Evolutionary conservation across 2,888 invertebrate genomes (phyloP), one percentile per base, ranked within the genome.

Genomic region (Volucella inflata): DNA sequence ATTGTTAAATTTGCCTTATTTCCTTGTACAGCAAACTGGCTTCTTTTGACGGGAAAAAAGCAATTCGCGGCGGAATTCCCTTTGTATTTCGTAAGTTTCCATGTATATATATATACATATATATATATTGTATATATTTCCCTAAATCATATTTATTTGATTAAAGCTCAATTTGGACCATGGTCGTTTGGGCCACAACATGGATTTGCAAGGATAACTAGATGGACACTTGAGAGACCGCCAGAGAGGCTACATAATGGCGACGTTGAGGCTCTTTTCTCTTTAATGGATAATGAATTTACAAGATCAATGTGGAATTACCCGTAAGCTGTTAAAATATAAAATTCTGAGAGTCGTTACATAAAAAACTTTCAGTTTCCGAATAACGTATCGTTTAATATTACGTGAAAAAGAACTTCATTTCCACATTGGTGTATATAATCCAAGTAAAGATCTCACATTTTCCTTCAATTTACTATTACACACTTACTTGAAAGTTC

Each of bases 141-240:
- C 17, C 16, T 8, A 36, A 30, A 42, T 30, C 30, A 30, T 30
- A 30, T 30, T 62, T 55, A 48, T 17, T 48, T 51, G 70, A 10
- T 57, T 81, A 14, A 71, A 98, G 98, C 98, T 89, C 97, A 98
- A 94, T 98, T 98, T 93, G 98, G 98, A 75, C 95, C 97, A 88
- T 98, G 98, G 98, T 95, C 96, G 87, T 96, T 96, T 93, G 98
- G 98, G 6, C 98, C 98, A 4, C 98, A 98, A 90, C 98, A 98
- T 93, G 98, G 99, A 74, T 99, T 99, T 94, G 98, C 98, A 70
- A 94, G 98, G 90, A 96, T 98, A 90, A 95, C 96, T 79, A 95
- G 97, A 90, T 99, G 98, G 98, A 95, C 95, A 89, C 94, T 98
- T 88, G 97, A 97, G 93, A 96, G 97, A 91, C 95, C 96, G 89